A percentile compares a stretch with the other conserved stretches of the same genome.
These are phyloP conservation scores for Adela reaumurella DNA, from an alignment of 2,888 invertebrate species.

Conservation along the genomic window DNA sequence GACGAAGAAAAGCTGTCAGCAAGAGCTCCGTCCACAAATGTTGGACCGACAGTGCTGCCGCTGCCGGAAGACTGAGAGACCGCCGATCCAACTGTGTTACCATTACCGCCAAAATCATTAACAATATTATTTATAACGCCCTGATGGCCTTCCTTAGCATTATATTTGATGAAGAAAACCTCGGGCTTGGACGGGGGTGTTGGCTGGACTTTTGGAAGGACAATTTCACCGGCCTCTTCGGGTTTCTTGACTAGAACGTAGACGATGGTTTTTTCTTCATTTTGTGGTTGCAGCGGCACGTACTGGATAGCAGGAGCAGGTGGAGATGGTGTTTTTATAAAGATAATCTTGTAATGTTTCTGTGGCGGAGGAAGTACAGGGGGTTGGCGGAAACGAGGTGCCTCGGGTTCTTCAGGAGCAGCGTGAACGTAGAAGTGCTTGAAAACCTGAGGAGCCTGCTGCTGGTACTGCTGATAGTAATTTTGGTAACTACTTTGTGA, in stretches of 20 bases:
- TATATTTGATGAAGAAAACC: constrained; percentile 76
- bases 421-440: constrained; percentile 49
- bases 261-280: constrained; percentile 72
- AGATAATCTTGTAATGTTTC: constrained; percentile 77
- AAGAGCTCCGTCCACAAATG: neutral
- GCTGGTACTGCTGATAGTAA: constrained; percentile 67
- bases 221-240: constrained; percentile 64
- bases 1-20: neutral
- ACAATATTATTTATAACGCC: constrained; percentile 44
- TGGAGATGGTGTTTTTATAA: constrained; percentile 71
- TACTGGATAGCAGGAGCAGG: constrained; percentile 62
- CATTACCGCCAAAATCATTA: constrained; percentile 29
- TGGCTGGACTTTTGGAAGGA: constrained; percentile 62
- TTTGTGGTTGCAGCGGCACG: constrained; percentile 63
- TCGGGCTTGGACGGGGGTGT: constrained; percentile 73
- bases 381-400: constrained; percentile 55
- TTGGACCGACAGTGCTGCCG: neutral
- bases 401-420: constrained; percentile 48
- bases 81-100: constrained; percentile 17
- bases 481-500: constrained; percentile 33
- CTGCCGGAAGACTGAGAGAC: constrained; percentile 8
- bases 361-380: constrained; percentile 60
- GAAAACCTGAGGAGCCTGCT: constrained; percentile 69
- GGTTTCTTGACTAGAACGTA: constrained; percentile 76
- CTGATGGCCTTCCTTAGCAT: constrained; percentile 58